phyloP scores from a whole-genome alignment of 2,888 invertebrate species.

The Pandemis heparana region DNA sequence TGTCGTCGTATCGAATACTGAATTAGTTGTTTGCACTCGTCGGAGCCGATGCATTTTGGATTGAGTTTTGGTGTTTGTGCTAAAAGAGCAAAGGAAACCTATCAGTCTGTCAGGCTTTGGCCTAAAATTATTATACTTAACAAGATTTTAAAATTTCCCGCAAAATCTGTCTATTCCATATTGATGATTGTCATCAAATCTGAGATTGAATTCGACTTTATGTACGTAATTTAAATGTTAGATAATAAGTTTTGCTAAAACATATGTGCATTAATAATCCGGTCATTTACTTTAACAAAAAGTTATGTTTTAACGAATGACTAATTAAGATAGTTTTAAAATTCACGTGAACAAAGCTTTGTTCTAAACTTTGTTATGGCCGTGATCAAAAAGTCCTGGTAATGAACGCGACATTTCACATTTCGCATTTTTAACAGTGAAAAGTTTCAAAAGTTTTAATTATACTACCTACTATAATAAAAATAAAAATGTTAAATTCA shows the following conservation, averaged over 20 bases:
- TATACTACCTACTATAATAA: neutral
- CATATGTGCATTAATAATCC: neutral
- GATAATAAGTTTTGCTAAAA: too few relatives aligned
- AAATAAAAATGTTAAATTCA: neutral
- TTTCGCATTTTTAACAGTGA: neutral
- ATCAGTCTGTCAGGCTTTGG: neutral
- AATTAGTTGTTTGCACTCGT: neutral
- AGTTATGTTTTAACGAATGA: neutral
- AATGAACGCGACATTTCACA: neutral
- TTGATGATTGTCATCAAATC: too few relatives aligned
- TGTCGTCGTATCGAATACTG: neutral
- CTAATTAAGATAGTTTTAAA: slow-evolving; percentile 8
- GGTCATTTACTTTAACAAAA: neutral
- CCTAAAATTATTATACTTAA: too few relatives aligned
- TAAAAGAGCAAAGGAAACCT: neutral
- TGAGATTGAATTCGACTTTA: too few relatives aligned
- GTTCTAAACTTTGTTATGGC: slow-evolving; percentile 3
- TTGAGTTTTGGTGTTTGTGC: neutral
- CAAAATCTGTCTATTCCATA: too few relatives aligned
- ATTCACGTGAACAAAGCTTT: neutral
- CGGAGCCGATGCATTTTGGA: neutral
- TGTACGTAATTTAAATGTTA: too few relatives aligned
- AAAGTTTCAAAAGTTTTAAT: neutral
- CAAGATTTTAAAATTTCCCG: too few relatives aligned
- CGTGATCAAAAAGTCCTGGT: neutral